These are phyloP conservation scores for Melipona quadrifasciata DNA, from an alignment of 1,140 invertebrate species.

Conservation along the genomic window DNA sequence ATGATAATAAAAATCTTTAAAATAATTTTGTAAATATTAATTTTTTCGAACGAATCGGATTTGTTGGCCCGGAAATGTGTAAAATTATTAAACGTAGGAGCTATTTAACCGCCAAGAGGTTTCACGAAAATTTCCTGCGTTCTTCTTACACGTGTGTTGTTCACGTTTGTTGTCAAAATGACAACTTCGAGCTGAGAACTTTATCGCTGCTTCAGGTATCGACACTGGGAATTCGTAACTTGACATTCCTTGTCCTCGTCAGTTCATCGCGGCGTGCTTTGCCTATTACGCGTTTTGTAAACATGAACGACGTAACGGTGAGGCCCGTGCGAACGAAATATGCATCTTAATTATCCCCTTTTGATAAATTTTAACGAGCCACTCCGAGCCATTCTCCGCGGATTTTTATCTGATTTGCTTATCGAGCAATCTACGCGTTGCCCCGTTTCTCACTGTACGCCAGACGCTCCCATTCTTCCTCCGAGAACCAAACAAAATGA, in stretches of 20 bases:
- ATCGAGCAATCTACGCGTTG: constrained; percentile 16
- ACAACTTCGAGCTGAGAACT: too few species aligned
- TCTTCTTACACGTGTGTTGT: too few species aligned
- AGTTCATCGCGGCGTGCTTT: constrained; percentile 11
- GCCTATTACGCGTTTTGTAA: constrained; percentile 35
- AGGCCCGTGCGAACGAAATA: constrained; percentile 44
- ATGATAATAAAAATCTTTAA: too few species aligned
- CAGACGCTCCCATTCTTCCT: constrained; percentile 6
- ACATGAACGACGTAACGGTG: constrained; percentile 47
- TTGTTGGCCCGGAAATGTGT: too few species aligned
- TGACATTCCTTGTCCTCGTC: not conserved
- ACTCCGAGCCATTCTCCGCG: constrained; percentile 22
- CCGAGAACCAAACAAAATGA: constrained; percentile 20
- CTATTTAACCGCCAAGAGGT: too few species aligned
- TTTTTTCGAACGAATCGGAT: too few species aligned
- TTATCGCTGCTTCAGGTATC: not conserved
- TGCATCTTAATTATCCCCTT: constrained; percentile 40
- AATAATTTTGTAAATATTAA: too few species aligned
- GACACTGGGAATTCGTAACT: not conserved
- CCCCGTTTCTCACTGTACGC: constrained; percentile 1
- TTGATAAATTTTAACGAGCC: constrained; percentile 46
- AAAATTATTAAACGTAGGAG: too few species aligned
- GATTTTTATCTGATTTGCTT: constrained; percentile 41
- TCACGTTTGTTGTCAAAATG: too few species aligned
- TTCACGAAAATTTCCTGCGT: too few species aligned